Percentiles rank a stretch among this genome's conserved stretches.
Evolutionary conservation across 2,888 invertebrate genomes (phyloP).

Genomic region (Eupithecia dodoneata): DNA sequence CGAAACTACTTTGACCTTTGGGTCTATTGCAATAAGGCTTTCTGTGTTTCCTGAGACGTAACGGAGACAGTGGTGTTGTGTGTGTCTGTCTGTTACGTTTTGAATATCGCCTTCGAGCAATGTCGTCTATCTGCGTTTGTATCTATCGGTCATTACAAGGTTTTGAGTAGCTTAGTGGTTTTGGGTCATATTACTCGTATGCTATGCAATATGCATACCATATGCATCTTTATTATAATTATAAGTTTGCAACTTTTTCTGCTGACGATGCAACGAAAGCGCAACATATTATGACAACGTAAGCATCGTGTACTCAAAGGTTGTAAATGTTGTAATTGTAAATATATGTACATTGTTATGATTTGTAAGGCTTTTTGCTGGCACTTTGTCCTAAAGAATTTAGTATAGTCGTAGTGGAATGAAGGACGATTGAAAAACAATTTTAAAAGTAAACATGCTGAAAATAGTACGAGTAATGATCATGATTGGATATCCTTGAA

Average conservation of each 20-base stretch:
- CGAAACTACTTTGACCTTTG: constrained; percentile 10
- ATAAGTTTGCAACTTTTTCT: not conserved
- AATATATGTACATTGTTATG: not conserved
- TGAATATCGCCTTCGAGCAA: not conserved
- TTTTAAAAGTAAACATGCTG: not conserved
- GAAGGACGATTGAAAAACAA: not conserved
- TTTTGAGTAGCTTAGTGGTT: not conserved
- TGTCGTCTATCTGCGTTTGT: not conserved
- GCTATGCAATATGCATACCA: too few relatives aligned
- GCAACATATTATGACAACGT: not conserved
- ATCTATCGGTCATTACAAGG: not conserved
- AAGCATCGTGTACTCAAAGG: not conserved
- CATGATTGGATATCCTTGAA: constrained; percentile 11
- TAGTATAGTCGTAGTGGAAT: not conserved
- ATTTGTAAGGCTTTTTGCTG: constrained; percentile 1
- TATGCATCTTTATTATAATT: not conserved
- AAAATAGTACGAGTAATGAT: not conserved
- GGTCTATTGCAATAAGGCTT: constrained; percentile 5
- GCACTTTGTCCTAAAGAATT: not conserved
- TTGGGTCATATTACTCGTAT: not conserved
- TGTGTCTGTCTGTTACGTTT: not conserved
- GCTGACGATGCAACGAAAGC: not conserved
- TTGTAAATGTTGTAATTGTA: not conserved
- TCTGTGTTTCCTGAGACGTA: constrained; percentile 4
- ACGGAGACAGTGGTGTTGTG: not conserved